Percentiles rank a stretch among this genome's conserved stretches.
These are phyloP conservation scores for Trachymyrmex septentrionalis DNA, from an alignment of 1,140 invertebrate species.

Conservation along the genomic window DNA sequence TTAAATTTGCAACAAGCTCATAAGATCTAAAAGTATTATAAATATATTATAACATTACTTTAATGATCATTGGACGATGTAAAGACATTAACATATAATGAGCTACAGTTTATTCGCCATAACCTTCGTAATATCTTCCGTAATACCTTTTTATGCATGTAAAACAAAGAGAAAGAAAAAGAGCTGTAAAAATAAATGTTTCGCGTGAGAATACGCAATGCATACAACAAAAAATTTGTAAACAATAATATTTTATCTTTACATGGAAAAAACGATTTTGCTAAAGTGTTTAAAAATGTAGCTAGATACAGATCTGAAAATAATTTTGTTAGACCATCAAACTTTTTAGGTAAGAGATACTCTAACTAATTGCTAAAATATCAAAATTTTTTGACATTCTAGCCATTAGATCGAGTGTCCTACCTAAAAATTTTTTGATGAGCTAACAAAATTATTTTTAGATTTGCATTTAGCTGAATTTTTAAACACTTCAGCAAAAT, in stretches of 20 bases:
- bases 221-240: not conserved
- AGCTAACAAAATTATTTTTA: no score
- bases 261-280: no score
- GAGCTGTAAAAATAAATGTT: not conserved
- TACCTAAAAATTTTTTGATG: no score
- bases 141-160: not conserved
- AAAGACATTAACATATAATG: slow-evolving; percentile 24
- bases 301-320: no score
- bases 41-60: not conserved
- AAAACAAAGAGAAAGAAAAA: not conserved
- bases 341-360: no score
- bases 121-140: not conserved
- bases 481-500: no score
- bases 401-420: no score
- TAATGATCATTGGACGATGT: not conserved
- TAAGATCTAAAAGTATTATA: not conserved
- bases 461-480: no score
- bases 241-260: slow-evolving; percentile 5
- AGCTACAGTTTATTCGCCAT: not conserved
- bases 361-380: no score
- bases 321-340: no score
- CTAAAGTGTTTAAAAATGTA: no score
- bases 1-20: slow-evolving; percentile 5
- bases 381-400: no score
- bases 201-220: not conserved